Percentiles rank a stretch among this genome's conserved stretches.
phyloP scores from a whole-genome alignment of 1,140 invertebrate genomes.

The Centruroides sculpturatus region DNA sequence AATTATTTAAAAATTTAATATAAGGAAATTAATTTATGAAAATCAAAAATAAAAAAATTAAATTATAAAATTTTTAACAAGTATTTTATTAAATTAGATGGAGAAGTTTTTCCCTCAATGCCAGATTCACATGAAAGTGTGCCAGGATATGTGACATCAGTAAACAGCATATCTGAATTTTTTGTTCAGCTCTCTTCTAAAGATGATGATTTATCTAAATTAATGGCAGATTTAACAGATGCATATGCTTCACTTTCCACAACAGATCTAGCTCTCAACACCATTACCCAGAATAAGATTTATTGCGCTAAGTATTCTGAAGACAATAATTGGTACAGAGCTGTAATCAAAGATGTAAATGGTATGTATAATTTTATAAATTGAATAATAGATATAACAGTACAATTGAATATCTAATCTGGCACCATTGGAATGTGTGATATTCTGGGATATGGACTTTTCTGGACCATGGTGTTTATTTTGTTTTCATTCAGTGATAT shows the following conservation, averaged over 20 bases:
- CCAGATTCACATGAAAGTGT: neutral
- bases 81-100: too few species aligned
- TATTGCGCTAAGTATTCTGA: slow-evolving; percentile 55
- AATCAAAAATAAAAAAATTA: too few species aligned
- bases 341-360: slow-evolving; percentile 50
- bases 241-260: neutral
- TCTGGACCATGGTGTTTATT: too few species aligned
- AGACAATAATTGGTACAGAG: slow-evolving; percentile 53
- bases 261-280: neutral
- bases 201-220: slow-evolving; percentile 3
- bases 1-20: too few species aligned
- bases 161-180: slow-evolving; percentile 5
- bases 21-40: too few species aligned
- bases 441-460: too few species aligned
- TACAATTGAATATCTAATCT: too few species aligned
- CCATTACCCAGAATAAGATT: slow-evolving; percentile 34
- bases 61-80: too few species aligned
- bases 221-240: slow-evolving; percentile 1
- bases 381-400: too few species aligned
- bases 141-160: slow-evolving; percentile 1
- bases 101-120: too few species aligned
- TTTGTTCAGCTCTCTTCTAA: slow-evolving; percentile 1
- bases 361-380: slow-evolving; percentile 48
- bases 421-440: too few species aligned
- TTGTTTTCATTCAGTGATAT: too few species aligned